Conservation (phyloP, 1,140 invertebrate species). For the Charaxes varanes region DNA sequence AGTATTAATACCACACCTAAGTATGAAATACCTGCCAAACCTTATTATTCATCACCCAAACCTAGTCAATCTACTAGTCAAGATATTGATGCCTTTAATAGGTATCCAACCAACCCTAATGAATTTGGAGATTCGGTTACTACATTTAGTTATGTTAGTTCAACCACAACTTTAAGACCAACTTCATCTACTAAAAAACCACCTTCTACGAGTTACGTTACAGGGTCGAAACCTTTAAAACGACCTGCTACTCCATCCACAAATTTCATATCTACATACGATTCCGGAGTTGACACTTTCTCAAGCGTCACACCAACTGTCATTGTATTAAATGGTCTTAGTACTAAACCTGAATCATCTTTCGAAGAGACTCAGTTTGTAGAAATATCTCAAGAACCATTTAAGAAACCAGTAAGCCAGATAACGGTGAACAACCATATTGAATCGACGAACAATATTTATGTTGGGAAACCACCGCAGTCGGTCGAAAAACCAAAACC, state of each 20-base stretch:
- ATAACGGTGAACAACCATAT: slow-evolving; percentile 77
- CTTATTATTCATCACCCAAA: slow-evolving; percentile 41
- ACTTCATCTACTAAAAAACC: slow-evolving; percentile 55
- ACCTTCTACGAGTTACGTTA: slow-evolving; percentile 77
- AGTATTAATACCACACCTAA: slow-evolving; percentile 46
- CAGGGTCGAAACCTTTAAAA: slow-evolving; percentile 68
- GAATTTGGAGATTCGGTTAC: slow-evolving; percentile 54
- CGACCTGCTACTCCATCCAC: slow-evolving; percentile 46
- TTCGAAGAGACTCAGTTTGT: slow-evolving; percentile 62
- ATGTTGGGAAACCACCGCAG: slow-evolving; percentile 57
- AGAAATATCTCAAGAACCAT: slow-evolving; percentile 65
- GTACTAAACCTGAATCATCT: slow-evolving; percentile 46
- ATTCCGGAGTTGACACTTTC: slow-evolving; percentile 50
- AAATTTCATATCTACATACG: slow-evolving; percentile 40
- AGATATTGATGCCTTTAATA: slow-evolving; percentile 58
- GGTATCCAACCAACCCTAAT: slow-evolving; percentile 54
- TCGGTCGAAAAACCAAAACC: slow-evolving; percentile 64
- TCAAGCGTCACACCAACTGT: slow-evolving; percentile 81
- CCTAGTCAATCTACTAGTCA: slow-evolving; percentile 60
- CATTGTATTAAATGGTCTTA: slow-evolving; percentile 78
- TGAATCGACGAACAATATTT: slow-evolving; percentile 73
- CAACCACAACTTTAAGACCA: slow-evolving; percentile 44
- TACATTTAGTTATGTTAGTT: slow-evolving; percentile 65
- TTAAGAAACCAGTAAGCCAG: slow-evolving; percentile 67
- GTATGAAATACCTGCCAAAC: slow-evolving; percentile 36